Evolutionary conservation across 2,888 invertebrate genomes (phyloP).

Genomic region (Pseudolycoriella hygida): DNA sequence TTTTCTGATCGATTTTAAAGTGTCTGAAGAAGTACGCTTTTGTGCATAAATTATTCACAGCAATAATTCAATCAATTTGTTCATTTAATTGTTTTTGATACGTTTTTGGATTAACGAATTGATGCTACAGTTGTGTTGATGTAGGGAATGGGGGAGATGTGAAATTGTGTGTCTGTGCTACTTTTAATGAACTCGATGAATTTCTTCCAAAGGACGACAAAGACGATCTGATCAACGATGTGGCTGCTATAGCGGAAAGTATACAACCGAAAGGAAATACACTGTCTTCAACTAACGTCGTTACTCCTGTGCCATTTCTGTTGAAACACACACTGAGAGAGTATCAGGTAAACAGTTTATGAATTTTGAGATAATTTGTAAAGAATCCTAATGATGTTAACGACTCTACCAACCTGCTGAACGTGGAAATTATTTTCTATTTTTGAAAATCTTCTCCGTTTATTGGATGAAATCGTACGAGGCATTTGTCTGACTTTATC

Average conservation of each 20-base stretch:
- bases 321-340: constrained; percentile 80
- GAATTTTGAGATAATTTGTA: too few species aligned
- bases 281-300: constrained; percentile 82
- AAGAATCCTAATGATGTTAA: background rate
- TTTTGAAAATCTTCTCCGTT: background rate
- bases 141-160: too few species aligned
- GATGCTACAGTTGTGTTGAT: background rate
- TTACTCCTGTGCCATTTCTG: constrained; percentile 83
- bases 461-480: too few species aligned
- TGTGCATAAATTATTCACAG: constrained; percentile 1
- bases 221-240: constrained; percentile 70
- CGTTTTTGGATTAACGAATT: background rate
- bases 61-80: background rate
- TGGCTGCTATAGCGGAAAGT: constrained; percentile 84
- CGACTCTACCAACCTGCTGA: constrained; percentile 3
- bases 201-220: constrained; percentile 24
- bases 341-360: constrained; percentile 40
- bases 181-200: too few species aligned
- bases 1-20: constrained; percentile 3
- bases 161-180: too few species aligned
- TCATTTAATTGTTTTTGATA: background rate
- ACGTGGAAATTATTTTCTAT: background rate
- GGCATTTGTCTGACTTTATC: constrained; percentile 4
- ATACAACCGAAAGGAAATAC: constrained; percentile 98
- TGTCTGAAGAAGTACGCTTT: constrained; percentile 9